A percentile compares a stretch with the other conserved stretches of the same genome.
These are phyloP conservation scores for Mythimna albipuncta DNA, from an alignment of 2,888 invertebrate genomes.

Conservation along the genomic window DNA sequence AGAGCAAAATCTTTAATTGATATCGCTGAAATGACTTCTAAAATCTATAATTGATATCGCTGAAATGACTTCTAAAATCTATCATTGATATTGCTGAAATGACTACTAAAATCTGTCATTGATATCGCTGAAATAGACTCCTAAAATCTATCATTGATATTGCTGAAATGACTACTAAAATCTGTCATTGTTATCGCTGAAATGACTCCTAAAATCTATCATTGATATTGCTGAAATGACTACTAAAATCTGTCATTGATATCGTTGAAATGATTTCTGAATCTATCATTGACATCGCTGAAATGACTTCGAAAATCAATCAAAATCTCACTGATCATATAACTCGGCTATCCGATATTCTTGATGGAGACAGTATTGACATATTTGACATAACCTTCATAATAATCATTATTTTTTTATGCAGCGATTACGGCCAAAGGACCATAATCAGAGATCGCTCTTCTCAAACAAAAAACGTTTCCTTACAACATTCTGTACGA, in stretches of 20 bases:
- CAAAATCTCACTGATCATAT: neutral
- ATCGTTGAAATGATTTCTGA: no score
- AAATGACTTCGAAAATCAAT: neutral
- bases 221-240: no score
- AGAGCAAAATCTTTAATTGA: neutral
- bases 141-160: no score
- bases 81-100: no score
- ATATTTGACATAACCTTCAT: neutral
- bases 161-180: no score
- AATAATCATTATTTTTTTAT: neutral
- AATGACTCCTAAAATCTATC: no score
- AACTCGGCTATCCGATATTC: neutral
- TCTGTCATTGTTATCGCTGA: no score
- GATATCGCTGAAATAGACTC: no score
- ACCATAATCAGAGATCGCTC: neutral
- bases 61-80: no score
- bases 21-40: no score
- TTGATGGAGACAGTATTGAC: neutral
- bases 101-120: neutral
- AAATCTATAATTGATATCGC: no score
- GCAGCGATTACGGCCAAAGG: neutral
- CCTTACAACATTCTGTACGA: slow-evolving; percentile 10
- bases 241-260: neutral
- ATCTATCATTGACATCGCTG: no score
- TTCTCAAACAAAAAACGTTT: neutral